Conservation (phyloP, 2,888 invertebrate genomes). For the Tryphoninae sp. region DNA sequence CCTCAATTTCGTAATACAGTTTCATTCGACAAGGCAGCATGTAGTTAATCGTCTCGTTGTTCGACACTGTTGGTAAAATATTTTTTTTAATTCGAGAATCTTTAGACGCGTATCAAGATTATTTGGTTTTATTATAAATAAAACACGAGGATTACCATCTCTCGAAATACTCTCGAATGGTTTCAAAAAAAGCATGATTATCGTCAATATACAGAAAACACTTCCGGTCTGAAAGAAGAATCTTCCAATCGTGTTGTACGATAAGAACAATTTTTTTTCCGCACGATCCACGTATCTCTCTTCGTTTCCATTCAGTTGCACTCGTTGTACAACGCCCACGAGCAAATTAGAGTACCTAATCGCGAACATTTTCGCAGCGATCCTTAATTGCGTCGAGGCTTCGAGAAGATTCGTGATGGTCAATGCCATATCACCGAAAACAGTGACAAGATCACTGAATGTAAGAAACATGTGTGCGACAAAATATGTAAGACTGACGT, state of each 20-base stretch:
- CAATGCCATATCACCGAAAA: constrained; percentile 47
- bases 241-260: constrained; percentile 35
- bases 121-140: not conserved
- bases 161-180: constrained; percentile 40
- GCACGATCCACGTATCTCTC: constrained; percentile 28
- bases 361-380: constrained; percentile 43
- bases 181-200: constrained; percentile 23
- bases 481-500: constrained; percentile 40
- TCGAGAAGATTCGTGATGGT: constrained; percentile 55
- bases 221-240: constrained; percentile 32
- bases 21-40: constrained; percentile 55
- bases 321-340: constrained; percentile 4
- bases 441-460: constrained; percentile 39
- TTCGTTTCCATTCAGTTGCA: constrained; percentile 1
- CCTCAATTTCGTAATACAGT: constrained; percentile 46
- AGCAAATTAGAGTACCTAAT: constrained; percentile 30
- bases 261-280: constrained; percentile 36
- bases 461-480: constrained; percentile 46
- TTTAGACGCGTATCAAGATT: not conserved
- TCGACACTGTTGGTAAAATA: constrained; percentile 22
- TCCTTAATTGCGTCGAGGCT: constrained; percentile 33
- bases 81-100: not conserved
- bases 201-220: constrained; percentile 15
- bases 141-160: constrained; percentile 26
- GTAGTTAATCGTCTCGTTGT: constrained; percentile 46